Evolutionary conservation across 2,797 vertebrate species (phyloP).

Genomic region (Taenioides sp.): DNA sequence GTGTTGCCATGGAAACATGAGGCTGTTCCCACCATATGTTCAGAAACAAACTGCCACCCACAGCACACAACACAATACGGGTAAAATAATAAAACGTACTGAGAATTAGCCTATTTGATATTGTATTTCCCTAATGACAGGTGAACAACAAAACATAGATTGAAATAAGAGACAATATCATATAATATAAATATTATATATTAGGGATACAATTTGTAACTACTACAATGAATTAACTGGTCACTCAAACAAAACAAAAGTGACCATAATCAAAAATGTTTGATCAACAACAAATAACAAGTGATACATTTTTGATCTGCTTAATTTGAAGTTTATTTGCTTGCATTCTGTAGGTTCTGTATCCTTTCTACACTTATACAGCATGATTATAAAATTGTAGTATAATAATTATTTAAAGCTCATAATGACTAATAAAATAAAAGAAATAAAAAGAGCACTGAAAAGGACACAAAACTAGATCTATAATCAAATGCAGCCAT

Average conservation of each 20-base stretch:
- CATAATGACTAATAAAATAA: no score
- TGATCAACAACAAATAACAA: no score
- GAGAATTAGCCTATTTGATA: background rate
- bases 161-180: no score
- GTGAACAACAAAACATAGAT: background rate
- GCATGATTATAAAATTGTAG: no score
- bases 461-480: background rate
- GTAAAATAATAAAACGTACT: background rate
- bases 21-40: conserved; percentile 67
- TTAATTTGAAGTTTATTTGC: no score
- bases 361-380: no score
- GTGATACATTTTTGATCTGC: no score
- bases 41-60: conserved; percentile 25
- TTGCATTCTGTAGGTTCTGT: no score
- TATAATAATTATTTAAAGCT: no score
- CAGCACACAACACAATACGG: conserved; percentile 2
- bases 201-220: no score
- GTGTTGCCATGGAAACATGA: conserved; percentile 73
- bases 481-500: background rate
- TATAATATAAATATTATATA: no score
- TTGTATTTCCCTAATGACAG: background rate
- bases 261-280: background rate
- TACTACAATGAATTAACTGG: background rate
- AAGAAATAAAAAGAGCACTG: background rate
- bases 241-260: no score